A percentile compares a stretch with the other conserved stretches of the same genome.
These are phyloP conservation scores for Noctua pronuba DNA, from an alignment of 2,888 invertebrate genomes.

Conservation along the genomic window DNA sequence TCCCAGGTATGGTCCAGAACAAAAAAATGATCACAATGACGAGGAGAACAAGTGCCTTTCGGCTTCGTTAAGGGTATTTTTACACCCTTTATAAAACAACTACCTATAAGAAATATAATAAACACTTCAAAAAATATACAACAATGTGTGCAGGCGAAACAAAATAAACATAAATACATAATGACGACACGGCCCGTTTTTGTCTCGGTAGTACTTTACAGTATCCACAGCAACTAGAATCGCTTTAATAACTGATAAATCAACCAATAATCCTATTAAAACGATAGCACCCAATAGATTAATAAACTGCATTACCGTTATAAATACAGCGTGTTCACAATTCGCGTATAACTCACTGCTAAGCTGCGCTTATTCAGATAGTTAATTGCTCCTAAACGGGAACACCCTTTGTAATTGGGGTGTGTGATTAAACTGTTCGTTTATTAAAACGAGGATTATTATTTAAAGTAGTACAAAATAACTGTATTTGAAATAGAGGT, in stretches of 20 bases:
- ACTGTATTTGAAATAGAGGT: not conserved
- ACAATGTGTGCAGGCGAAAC: too few species aligned
- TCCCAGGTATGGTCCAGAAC: too few species aligned
- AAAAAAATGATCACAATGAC: too few species aligned
- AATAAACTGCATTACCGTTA: constrained; percentile 51
- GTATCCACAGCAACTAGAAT: not conserved
- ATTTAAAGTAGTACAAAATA: not conserved
- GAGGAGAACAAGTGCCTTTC: too few species aligned
- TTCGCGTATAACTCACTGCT: constrained; percentile 42
- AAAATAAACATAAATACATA: too few species aligned
- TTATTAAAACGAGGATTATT: constrained; percentile 26
- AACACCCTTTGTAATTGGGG: constrained; percentile 39
- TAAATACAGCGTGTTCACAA: constrained; percentile 47
- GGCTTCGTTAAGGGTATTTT: too few species aligned
- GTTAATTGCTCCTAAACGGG: constrained; percentile 46
- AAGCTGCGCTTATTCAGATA: constrained; percentile 52
- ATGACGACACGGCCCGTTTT: too few species aligned
- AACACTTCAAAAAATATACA: too few species aligned
- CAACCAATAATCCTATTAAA: constrained; percentile 32
- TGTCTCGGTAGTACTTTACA: not conserved
- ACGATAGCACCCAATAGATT: constrained; percentile 47
- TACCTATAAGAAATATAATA: too few species aligned
- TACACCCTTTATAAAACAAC: too few species aligned
- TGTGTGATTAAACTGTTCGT: constrained; percentile 19
- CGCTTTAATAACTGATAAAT: constrained; percentile 39